phyloP scores from a whole-genome alignment of 2,888 invertebrate genomes.

The Rambutsinella grinnellia region DNA sequence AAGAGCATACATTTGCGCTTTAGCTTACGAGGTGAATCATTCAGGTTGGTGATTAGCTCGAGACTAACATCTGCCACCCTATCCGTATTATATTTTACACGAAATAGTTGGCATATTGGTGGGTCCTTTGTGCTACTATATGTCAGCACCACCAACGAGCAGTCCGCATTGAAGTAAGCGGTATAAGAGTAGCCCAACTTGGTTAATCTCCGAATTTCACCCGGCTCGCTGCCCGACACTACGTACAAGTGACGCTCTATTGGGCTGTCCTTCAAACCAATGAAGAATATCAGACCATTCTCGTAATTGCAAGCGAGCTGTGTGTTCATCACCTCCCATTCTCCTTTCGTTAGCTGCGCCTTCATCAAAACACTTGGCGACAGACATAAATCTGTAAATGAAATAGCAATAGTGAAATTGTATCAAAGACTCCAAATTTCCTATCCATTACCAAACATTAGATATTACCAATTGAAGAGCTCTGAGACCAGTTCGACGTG shows the following conservation, averaged over 20 bases:
- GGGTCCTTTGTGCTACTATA: slow-evolving; percentile 74
- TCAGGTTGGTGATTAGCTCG: slow-evolving; percentile 79
- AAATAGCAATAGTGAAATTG: too few species aligned
- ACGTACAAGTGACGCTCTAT: slow-evolving; percentile 94
- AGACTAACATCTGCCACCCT: slow-evolving; percentile 79
- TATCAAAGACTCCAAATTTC: too few species aligned
- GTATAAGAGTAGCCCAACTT: slow-evolving; percentile 79
- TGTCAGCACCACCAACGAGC: slow-evolving; percentile 69
- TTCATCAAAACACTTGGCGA: slow-evolving; percentile 57
- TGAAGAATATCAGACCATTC: slow-evolving; percentile 88
- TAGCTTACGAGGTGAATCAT: slow-evolving; percentile 76
- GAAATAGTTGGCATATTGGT: slow-evolving; percentile 73
- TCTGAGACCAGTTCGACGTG: slow-evolving; percentile 51
- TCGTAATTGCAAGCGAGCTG: slow-evolving; percentile 89
- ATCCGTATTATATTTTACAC: slow-evolving; percentile 76
- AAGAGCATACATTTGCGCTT: too few species aligned
- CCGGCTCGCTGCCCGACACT: slow-evolving; percentile 79
- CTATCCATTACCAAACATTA: neutral
- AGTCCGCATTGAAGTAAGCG: slow-evolving; percentile 83
- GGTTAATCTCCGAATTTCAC: slow-evolving; percentile 73
- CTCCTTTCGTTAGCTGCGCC: slow-evolving; percentile 82
- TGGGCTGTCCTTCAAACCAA: slow-evolving; percentile 90
- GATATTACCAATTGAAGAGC: slow-evolving; percentile 43
- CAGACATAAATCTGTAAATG: slow-evolving; percentile 57
- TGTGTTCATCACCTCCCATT: slow-evolving; percentile 92